Conservation (phyloP, 2,797 vertebrate genomes). For the Prionace glauca region DNA sequence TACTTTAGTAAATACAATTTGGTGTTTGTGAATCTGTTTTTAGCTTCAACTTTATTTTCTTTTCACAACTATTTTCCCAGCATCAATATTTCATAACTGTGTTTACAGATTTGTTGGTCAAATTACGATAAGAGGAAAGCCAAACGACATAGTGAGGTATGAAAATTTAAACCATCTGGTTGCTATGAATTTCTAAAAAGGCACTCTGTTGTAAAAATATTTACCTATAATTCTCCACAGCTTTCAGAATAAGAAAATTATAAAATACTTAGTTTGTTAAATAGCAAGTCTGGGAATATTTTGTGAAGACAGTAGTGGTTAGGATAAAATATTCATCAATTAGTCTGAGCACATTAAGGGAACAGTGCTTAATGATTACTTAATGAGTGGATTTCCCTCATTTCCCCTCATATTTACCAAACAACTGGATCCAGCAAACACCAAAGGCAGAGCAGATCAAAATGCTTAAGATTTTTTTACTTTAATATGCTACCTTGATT, state of each 20-base stretch:
- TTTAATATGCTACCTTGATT: not conserved
- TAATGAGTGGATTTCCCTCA: not conserved
- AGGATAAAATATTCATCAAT: not conserved
- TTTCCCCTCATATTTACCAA: not conserved
- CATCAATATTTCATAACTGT: not conserved
- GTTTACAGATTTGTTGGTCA: conserved; percentile 82
- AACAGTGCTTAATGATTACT: not conserved
- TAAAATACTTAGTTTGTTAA: not conserved
- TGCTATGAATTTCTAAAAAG: not conserved
- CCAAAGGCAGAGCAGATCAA: not conserved
- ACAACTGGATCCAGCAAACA: not conserved
- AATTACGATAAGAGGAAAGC: conserved; percentile 77
- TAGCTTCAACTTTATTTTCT: not conserved
- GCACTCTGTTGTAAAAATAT: not conserved
- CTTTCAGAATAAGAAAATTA: not conserved
- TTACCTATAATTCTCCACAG: not conserved
- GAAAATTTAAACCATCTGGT: conserved; percentile 41
- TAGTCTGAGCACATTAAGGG: not conserved
- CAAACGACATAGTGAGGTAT: conserved; percentile 90
- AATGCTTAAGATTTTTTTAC: not conserved
- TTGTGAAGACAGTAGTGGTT: not conserved
- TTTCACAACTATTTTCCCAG: not conserved
- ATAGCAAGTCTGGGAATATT: not conserved
- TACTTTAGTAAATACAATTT: not conserved
- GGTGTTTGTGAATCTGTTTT: not conserved